Evolutionary conservation across 2,797 vertebrate species (phyloP), one percentile per base, ranked within the genome.

Genomic region (Ctenosaura bakeri): DNA sequence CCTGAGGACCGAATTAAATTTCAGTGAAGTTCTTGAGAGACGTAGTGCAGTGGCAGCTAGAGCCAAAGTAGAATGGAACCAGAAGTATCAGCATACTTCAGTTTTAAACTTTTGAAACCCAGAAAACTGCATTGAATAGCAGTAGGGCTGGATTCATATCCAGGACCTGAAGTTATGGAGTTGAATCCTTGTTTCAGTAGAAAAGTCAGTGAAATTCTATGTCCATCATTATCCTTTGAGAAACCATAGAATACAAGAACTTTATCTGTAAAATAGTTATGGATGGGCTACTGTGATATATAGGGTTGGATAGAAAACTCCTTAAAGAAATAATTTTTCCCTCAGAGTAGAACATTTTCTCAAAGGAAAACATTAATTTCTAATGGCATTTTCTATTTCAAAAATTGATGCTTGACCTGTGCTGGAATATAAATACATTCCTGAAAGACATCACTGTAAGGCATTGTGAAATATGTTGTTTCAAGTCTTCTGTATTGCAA

Each of bases 191-290:
- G 59, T 89, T 86, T 93, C 89, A 92, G 91, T 89, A 84, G 95
- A 93, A 89, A 87, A 95, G 92, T 52, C 29, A 29, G 66, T 69
- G 32, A 59, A 81, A 80, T 0, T 82, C 77, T 88, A 24, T 94
- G 92, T 91, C 93, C 88, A 96, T 93, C 93, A 91, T 69, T 69
- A 69, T 95, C 93, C 91, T 71, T 95, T 96, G 88, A 80, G 59
- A 73, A 88, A 38, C 12, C 66, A 24, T 80, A 35, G 32, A 66
- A 69, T 52, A 42, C 52, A 29, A 20, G 46, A 80, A 66, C 32
- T 35, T 52, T 88, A 22, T 35, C 29, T 59, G 35, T 76, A 74
- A 88, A 38, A 69, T 79, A 74, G 46, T 26, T 16, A 38, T 81
- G 62, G 9, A 3, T 80, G 32, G 46, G n/a, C 66, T 6, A 42